These are phyloP conservation scores for Oncopeltus fasciatus DNA, from an alignment of 1,140 invertebrate species.

Conservation along the genomic window DNA sequence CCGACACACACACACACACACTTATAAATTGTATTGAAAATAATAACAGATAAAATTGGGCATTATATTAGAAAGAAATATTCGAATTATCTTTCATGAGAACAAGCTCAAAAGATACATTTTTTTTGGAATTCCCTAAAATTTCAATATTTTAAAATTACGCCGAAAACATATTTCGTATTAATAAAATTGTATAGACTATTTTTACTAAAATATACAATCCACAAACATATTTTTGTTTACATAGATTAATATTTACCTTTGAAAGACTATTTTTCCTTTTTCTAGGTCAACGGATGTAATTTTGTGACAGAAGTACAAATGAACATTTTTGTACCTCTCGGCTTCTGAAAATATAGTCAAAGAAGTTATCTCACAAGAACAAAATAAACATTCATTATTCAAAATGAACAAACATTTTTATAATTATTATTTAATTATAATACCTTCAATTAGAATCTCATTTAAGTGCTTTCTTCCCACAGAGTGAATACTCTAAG, in stretches of 20 bases:
- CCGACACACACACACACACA: no score
- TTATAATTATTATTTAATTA: background rate
- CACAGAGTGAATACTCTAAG: background rate
- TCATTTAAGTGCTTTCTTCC: background rate
- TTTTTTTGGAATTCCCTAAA: no score
- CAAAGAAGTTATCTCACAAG: background rate
- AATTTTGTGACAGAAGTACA: slow-evolving; percentile 78
- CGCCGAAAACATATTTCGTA: no score
- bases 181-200: no score
- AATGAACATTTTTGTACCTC: slow-evolving; percentile 56
- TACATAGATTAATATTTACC: slow-evolving; percentile 36
- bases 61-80: no score
- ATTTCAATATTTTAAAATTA: no score
- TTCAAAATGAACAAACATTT: background rate
- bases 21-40: no score
- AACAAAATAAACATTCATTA: background rate
- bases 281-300: slow-evolving; percentile 52
- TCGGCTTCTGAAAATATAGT: slow-evolving; percentile 39
- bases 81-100: no score
- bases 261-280: slow-evolving; percentile 53
- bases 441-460: background rate
- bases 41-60: no score
- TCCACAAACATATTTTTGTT: no score
- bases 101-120: no score
- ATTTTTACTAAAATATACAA: no score